phyloP scores from a whole-genome alignment of 2,888 invertebrate species.

The Melinaea marsaeus region DNA sequence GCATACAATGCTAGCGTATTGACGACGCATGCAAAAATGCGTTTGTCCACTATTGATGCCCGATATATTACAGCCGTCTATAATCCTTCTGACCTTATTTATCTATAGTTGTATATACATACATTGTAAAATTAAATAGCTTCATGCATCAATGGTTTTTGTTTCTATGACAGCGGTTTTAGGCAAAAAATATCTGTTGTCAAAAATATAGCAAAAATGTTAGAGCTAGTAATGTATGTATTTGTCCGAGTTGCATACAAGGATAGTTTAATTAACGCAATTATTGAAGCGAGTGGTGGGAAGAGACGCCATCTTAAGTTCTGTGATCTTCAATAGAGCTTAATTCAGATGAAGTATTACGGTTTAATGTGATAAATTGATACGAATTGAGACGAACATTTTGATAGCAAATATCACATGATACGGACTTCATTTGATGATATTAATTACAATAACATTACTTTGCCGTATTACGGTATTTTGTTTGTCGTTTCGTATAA shows the following conservation, averaged over 20 bases:
- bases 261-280: background rate
- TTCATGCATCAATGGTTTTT: background rate
- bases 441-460: background rate
- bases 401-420: background rate
- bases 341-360: background rate
- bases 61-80: constrained; percentile 33
- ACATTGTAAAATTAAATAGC: background rate
- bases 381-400: background rate
- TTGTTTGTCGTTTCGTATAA: background rate
- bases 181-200: background rate
- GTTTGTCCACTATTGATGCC: constrained; percentile 34
- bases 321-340: constrained; percentile 1
- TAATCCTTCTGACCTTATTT: constrained; percentile 38
- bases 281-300: background rate
- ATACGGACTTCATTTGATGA: background rate
- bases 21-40: constrained; percentile 61
- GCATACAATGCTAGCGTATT: constrained; percentile 58
- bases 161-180: background rate
- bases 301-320: background rate
- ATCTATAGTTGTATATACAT: too few species aligned
- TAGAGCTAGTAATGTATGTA: background rate
- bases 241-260: background rate
- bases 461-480: background rate
- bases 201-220: background rate
- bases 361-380: background rate